These are phyloP conservation scores for Neogale vison DNA, from an alignment of 2,113 vertebrate genomes.

Conservation along the genomic window DNA sequence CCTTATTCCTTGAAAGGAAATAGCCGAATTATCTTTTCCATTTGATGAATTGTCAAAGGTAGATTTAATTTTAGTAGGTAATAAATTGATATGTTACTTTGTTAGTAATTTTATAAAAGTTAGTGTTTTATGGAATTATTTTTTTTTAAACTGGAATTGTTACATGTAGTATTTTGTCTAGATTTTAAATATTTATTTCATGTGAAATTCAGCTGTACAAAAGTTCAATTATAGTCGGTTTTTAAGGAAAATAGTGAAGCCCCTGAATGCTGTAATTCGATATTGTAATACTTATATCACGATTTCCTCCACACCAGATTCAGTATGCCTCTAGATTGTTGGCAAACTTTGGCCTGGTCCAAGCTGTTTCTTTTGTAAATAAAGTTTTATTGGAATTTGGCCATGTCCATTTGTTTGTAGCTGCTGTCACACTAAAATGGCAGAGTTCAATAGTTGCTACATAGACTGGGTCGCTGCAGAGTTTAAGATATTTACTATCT, in stretches of 20 bases:
- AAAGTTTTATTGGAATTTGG: not conserved
- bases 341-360: not conserved
- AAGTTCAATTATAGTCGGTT: not conserved
- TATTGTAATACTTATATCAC: not conserved
- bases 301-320: not conserved
- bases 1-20: conserved; percentile 37
- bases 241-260: not conserved
- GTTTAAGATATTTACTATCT: conserved; percentile 25
- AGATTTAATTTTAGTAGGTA: conserved; percentile 26
- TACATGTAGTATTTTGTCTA: conserved; percentile 6
- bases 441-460: not conserved
- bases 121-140: not conserved
- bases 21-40: not conserved
- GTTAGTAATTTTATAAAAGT: conserved; percentile 26
- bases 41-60: not conserved
- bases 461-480: not conserved
- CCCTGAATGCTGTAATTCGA: not conserved
- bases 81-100: conserved; percentile 11
- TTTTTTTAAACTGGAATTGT: not conserved
- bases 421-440: not conserved
- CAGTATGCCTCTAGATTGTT: not conserved
- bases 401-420: not conserved
- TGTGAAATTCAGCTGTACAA: not conserved
- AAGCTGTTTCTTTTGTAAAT: not conserved
- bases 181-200: conserved; percentile 18